phyloP scores from a whole-genome alignment of 2,888 invertebrate species.

The Fabriciana adippe region DNA sequence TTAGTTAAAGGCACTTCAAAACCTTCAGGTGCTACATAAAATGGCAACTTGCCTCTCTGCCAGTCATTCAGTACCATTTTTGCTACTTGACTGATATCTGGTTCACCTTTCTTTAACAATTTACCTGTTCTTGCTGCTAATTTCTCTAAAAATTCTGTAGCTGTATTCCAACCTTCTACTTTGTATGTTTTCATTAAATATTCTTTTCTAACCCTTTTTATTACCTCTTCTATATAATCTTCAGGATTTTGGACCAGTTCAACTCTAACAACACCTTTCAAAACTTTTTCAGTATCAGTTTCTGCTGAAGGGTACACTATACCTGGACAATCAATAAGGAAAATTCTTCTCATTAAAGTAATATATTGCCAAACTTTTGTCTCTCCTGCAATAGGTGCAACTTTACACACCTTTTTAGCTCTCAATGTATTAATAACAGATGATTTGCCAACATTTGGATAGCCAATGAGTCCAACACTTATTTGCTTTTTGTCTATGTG shows the following conservation, averaged over 20 bases:
- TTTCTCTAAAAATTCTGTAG: slow-evolving; percentile 95
- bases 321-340: slow-evolving; percentile 99
- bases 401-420: slow-evolving; percentile 98
- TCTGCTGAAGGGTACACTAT: slow-evolving; percentile 98
- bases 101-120: slow-evolving; percentile 97
- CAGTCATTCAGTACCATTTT: slow-evolving; percentile 99
- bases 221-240: slow-evolving; percentile 94
- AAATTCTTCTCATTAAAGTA: slow-evolving; percentile 97
- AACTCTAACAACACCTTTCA: slow-evolving; percentile 98
- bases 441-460: slow-evolving; percentile 99
- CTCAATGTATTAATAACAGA: slow-evolving; percentile 98
- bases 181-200: slow-evolving; percentile 96
- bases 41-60: slow-evolving; percentile 98
- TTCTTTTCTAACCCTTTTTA: slow-evolving; percentile 93
- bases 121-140: slow-evolving; percentile 93
- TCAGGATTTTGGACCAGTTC: slow-evolving; percentile 97
- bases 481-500: slow-evolving; percentile 99
- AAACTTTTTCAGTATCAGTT: slow-evolving; percentile 95
- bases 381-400: slow-evolving; percentile 98
- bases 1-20: slow-evolving; percentile 87
- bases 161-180: slow-evolving; percentile 89
- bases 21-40: slow-evolving; percentile 94
- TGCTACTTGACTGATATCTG: slow-evolving; percentile 93
- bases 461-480: slow-evolving; percentile 99
- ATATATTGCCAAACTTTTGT: slow-evolving; percentile 99